These are phyloP conservation scores for Protomyctophum bolini DNA, from an alignment of 2,113 vertebrate genomes.

Conservation along the genomic window DNA sequence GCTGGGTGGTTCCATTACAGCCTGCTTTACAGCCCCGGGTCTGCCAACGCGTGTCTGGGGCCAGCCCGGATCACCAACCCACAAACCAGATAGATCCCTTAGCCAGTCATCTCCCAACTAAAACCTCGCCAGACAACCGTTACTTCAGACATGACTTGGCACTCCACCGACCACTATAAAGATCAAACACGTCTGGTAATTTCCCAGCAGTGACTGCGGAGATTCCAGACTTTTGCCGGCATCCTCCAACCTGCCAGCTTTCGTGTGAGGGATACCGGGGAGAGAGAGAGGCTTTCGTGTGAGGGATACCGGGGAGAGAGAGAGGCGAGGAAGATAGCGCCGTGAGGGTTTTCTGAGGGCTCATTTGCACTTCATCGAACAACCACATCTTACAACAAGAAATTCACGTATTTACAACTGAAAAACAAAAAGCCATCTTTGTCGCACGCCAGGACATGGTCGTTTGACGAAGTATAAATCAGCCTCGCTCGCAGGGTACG, in stretches of 20 bases:
- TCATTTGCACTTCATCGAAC: too few species aligned
- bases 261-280: neutral
- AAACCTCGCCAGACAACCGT: conserved; percentile 45
- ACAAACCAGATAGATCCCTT: conserved; percentile 22
- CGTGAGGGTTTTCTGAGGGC: neutral
- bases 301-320: neutral
- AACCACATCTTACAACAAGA: too few species aligned
- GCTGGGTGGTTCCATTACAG: conserved; percentile 61
- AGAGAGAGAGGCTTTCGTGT: neutral
- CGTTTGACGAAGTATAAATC: too few species aligned
- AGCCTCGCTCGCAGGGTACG: neutral
- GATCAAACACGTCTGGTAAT: conserved; percentile 39
- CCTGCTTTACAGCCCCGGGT: conserved; percentile 28
- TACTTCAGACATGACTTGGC: conserved; percentile 56
- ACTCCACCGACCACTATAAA: conserved; percentile 28
- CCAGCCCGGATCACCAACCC: conserved; percentile 46
- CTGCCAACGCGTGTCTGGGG: conserved; percentile 53
- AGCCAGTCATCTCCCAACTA: neutral
- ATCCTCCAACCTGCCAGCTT: conserved; percentile 7
- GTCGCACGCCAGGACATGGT: too few species aligned
- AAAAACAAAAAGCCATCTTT: too few species aligned
- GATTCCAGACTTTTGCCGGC: conserved; percentile 10
- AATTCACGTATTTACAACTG: too few species aligned
- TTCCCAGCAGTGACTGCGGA: conserved; percentile 21
- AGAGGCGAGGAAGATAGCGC: neutral